Evolutionary conservation across 2,888 invertebrate species (phyloP).

Genomic region (Antitype chi): DNA sequence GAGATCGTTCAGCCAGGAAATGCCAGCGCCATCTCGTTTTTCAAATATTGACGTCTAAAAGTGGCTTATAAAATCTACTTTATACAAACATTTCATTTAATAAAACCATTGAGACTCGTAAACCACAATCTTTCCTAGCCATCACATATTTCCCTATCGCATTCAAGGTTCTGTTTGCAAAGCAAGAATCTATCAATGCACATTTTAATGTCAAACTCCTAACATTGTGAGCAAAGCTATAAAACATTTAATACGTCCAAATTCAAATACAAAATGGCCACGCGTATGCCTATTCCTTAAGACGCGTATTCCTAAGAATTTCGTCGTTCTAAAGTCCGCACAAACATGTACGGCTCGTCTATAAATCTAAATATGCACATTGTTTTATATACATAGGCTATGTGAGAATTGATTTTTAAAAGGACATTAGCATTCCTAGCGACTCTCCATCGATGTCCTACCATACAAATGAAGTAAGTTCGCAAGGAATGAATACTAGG

Average conservation of each 20-base stretch:
- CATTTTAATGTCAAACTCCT: slow-evolving; percentile 45
- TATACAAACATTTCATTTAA: too few species aligned
- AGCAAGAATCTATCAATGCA: slow-evolving; percentile 56
- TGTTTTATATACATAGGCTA: slow-evolving; percentile 39
- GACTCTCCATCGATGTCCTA: slow-evolving; percentile 40
- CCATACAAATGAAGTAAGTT: slow-evolving; percentile 64
- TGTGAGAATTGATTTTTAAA: slow-evolving; percentile 68
- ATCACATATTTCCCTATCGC: neutral
- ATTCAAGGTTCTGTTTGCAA: slow-evolving; percentile 17
- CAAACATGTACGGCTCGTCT: slow-evolving; percentile 46
- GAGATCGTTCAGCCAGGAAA: too few species aligned
- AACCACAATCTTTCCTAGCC: slow-evolving; percentile 7
- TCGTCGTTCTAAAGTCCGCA: slow-evolving; percentile 30
- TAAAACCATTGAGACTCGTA: neutral
- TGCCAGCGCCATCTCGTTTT: too few species aligned
- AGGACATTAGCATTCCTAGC: slow-evolving; percentile 65
- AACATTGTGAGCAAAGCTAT: slow-evolving; percentile 48
- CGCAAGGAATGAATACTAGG: slow-evolving; percentile 33
- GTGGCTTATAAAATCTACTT: too few species aligned
- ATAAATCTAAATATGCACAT: slow-evolving; percentile 50
- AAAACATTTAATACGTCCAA: slow-evolving; percentile 52
- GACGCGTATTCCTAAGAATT: slow-evolving; percentile 49
- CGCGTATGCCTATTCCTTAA: slow-evolving; percentile 34
- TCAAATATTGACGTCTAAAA: too few species aligned
- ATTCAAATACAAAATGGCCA: slow-evolving; percentile 43